Evolutionary conservation across 2,797 vertebrate genomes (phyloP).

Genomic region (Alauda arvensis): DNA sequence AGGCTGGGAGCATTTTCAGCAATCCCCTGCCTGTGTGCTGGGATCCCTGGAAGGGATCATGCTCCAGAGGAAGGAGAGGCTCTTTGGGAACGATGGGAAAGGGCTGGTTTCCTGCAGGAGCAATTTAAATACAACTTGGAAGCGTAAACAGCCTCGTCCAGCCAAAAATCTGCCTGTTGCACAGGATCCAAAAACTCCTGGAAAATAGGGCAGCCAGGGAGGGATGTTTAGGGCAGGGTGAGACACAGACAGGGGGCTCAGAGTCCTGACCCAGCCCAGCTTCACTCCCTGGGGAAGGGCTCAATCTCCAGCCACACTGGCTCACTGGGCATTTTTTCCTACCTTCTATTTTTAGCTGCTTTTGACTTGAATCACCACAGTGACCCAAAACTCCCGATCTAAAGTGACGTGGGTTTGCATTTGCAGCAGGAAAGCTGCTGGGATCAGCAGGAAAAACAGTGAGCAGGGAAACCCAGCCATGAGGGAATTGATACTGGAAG

Average conservation of each 20-base stretch:
- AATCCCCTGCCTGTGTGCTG: neutral
- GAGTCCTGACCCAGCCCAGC: neutral
- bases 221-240: neutral
- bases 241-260: accelerated
- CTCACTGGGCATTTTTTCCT: neutral
- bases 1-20: neutral
- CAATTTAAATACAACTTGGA: neutral
- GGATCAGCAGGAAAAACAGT: neutral
- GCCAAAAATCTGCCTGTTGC: neutral
- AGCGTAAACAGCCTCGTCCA: neutral
- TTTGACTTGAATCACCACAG: neutral
- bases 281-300: accelerated
- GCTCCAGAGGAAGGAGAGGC: neutral
- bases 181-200: neutral
- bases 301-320: neutral
- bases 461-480: accelerated
- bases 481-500: neutral
- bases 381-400: neutral
- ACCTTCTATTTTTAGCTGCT: neutral
- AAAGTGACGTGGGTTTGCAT: accelerated
- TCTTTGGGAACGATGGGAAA: neutral
- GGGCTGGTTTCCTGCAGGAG: neutral
- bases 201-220: neutral
- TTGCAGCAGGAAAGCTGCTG: neutral
- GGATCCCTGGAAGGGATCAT: neutral